Percentiles rank a stretch among this genome's conserved stretches.
Evolutionary conservation across 2,797 vertebrate species (phyloP).

Genomic region (Microtus obscurus): DNA sequence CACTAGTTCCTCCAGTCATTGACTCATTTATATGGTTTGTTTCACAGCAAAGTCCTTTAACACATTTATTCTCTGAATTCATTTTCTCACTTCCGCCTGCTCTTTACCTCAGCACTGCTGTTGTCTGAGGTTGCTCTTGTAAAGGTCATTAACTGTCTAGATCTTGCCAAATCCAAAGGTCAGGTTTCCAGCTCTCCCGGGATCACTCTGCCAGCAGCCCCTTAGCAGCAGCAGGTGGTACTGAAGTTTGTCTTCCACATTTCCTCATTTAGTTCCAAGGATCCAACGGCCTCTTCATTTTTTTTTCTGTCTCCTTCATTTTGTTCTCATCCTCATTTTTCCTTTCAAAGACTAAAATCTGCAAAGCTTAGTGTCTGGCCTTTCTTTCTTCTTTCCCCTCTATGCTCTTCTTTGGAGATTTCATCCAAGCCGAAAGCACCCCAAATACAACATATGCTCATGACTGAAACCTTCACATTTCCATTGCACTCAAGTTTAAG

Average conservation of each 20-base stretch:
- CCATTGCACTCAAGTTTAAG: background rate
- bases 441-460: too few relatives aligned
- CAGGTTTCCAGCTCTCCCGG: background rate
- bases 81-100: background rate
- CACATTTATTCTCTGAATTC: conserved; percentile 28
- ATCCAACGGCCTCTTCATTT: background rate
- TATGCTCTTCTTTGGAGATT: background rate
- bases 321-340: background rate
- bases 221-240: background rate
- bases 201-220: background rate
- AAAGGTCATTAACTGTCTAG: conserved; percentile 60
- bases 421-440: background rate
- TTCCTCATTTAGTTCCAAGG: background rate
- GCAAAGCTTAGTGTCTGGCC: background rate
- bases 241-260: background rate
- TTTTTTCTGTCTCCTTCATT: background rate
- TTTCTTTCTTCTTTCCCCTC: background rate
- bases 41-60: background rate
- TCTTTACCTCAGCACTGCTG: background rate
- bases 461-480: background rate
- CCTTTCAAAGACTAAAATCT: background rate
- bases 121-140: conserved; percentile 16
- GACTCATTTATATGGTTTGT: background rate
- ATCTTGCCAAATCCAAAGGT: conserved; percentile 61
- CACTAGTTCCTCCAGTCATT: background rate